A percentile compares a stretch with the other conserved stretches of the same genome.
Evolutionary conservation across 2,113 vertebrate genomes (phyloP).

Genomic region (Syngnathoides biaculeatus): DNA sequence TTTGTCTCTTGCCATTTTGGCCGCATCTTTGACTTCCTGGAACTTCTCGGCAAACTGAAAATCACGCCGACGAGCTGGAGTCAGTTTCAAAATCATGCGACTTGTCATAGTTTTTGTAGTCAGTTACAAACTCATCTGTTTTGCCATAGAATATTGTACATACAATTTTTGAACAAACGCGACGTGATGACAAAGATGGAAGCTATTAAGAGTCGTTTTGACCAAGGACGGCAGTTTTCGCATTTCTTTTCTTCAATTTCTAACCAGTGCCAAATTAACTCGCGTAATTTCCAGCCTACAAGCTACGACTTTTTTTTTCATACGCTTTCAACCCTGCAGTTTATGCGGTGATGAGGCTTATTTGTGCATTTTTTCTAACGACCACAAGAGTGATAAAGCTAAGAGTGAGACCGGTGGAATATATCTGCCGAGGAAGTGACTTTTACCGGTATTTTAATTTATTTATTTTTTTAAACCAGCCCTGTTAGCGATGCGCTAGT

Average conservation of each 20-base stretch:
- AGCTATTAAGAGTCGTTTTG: background rate
- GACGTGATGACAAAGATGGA: background rate
- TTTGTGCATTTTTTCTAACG: too few species aligned
- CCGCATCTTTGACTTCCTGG: conserved; percentile 94
- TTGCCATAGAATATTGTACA: background rate
- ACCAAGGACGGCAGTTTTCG: background rate
- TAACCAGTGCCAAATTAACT: background rate
- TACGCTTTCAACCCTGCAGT: too few species aligned
- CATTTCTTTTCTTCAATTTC: background rate
- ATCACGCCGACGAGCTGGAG: conserved; percentile 11
- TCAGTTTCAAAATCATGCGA: conserved; percentile 5
- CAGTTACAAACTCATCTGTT: conserved; percentile 1
- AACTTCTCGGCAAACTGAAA: conserved; percentile 97
- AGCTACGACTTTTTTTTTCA: too few species aligned
- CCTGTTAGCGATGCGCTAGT: too few species aligned
- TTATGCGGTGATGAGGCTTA: too few species aligned
- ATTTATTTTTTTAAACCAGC: too few species aligned
- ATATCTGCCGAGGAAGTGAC: too few species aligned
- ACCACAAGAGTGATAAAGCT: too few species aligned
- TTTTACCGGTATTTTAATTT: too few species aligned
- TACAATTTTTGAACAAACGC: background rate
- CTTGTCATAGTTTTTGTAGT: background rate
- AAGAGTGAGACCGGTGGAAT: too few species aligned
- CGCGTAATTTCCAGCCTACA: too few species aligned
- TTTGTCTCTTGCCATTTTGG: conserved; percentile 87